These are phyloP conservation scores for Aspidapion aeneum DNA, from an alignment of 2,888 invertebrate genomes.

Conservation along the genomic window DNA sequence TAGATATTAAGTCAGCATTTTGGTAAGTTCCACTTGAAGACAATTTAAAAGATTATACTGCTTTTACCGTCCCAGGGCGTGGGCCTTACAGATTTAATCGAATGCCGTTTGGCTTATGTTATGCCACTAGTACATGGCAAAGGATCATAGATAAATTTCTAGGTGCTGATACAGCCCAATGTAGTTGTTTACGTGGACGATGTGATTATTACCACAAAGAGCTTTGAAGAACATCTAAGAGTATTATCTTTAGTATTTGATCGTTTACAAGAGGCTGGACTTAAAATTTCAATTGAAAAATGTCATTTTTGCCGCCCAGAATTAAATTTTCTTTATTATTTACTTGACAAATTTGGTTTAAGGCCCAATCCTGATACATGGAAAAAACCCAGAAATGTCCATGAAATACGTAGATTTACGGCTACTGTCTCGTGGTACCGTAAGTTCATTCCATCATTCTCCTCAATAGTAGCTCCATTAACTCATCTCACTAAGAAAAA, in stretches of 20 bases:
- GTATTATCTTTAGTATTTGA: no score
- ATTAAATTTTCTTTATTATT: background rate
- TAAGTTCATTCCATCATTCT: background rate
- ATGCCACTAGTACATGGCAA: slow-evolving; percentile 16
- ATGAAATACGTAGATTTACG: background rate
- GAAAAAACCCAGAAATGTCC: no score
- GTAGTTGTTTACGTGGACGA: slow-evolving; percentile 10
- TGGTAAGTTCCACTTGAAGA: no score
- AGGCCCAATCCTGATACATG: background rate
- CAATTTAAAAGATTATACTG: no score
- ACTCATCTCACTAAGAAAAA: background rate
- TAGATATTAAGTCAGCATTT: no score
- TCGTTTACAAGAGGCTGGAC: background rate
- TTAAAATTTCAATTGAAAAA: background rate
- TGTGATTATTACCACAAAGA: background rate
- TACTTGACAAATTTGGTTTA: background rate
- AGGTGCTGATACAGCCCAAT: slow-evolving; percentile 12
- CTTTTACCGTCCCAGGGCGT: no score
- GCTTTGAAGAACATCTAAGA: no score
- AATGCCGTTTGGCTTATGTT: no score
- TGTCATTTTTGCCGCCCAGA: background rate
- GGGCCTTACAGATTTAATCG: no score
- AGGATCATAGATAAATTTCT: slow-evolving; percentile 12
- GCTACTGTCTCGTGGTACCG: background rate
- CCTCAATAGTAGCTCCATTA: background rate